phyloP scores from a whole-genome alignment of 2,797 vertebrate species.

The Phrynocephalus guinanensis region DNA sequence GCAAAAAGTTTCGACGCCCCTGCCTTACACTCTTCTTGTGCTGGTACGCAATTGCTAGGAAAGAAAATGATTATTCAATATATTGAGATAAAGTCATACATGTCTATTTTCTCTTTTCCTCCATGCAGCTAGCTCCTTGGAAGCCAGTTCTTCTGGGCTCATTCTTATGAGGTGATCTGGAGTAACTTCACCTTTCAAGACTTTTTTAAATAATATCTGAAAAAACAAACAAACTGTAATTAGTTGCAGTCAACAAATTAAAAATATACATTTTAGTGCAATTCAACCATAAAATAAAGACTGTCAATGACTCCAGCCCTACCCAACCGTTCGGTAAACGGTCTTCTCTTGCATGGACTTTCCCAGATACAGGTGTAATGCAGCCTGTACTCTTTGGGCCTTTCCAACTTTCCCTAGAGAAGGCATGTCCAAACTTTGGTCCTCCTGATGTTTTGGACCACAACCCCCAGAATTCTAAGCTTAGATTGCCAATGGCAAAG shows the following conservation, averaged over 20 bases:
- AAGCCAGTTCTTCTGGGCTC: slow-evolving; percentile 97
- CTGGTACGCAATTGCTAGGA: neutral
- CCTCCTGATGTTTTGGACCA: too few species aligned
- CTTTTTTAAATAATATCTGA: slow-evolving; percentile 91
- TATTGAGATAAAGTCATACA: slow-evolving; percentile 78
- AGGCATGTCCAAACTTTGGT: too few species aligned
- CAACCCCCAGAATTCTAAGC: too few species aligned
- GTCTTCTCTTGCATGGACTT: neutral
- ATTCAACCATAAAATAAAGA: neutral
- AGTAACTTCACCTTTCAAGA: slow-evolving; percentile 94
- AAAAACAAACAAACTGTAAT: slow-evolving; percentile 56
- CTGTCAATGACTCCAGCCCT: neutral
- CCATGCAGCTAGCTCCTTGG: slow-evolving; percentile 98
- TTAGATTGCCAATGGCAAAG: too few species aligned
- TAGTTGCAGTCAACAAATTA: slow-evolving; percentile 14
- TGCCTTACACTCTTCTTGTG: neutral
- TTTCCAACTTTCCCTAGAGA: too few species aligned
- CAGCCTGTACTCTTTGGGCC: too few species aligned
- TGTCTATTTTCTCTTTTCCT: slow-evolving; percentile 97
- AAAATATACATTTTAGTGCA: neutral
- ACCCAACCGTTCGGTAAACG: neutral
- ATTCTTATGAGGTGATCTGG: slow-evolving; percentile 94
- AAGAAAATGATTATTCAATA: neutral
- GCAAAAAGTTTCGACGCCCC: too few species aligned
- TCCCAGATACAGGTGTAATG: too few species aligned